Evolutionary conservation across 37 sponge, comb jelly and placozoan species (phyloP).

Genomic region (Spongilla lacustris): DNA sequence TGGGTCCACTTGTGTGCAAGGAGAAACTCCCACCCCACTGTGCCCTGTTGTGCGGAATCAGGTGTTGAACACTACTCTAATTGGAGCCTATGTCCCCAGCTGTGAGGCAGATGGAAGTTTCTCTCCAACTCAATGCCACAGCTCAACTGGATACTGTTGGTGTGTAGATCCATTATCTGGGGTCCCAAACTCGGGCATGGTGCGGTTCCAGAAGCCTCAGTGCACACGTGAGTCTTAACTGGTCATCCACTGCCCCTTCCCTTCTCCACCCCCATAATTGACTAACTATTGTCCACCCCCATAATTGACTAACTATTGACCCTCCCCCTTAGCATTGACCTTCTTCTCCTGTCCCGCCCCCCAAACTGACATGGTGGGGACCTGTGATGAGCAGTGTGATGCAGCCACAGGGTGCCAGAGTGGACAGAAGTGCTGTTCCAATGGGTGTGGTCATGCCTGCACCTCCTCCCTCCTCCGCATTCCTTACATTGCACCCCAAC

Average conservation of each 20-base stretch:
- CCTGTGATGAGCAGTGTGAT: constrained; percentile 32
- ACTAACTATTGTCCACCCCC: neutral
- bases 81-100: constrained; percentile 26
- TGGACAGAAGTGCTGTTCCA: constrained; percentile 65
- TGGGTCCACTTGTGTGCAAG: constrained; percentile 49
- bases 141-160: constrained; percentile 54
- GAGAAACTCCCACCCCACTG: constrained; percentile 9
- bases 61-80: neutral
- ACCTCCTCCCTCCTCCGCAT: constrained; percentile 9
- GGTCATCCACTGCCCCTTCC: too few species aligned
- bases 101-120: constrained; percentile 40
- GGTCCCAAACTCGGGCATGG: constrained; percentile 26
- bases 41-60: constrained; percentile 1
- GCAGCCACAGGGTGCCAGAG: neutral
- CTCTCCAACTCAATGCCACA: constrained; percentile 36
- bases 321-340: neutral
- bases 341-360: constrained; percentile 6
- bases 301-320: neutral
- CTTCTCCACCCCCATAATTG: neutral
- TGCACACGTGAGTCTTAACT: constrained; percentile 36
- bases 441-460: constrained; percentile 74
- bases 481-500: neutral
- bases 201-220: constrained; percentile 5
- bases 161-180: constrained; percentile 44
- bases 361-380: constrained; percentile 10